These are phyloP conservation scores for Anastrepha ludens DNA, from an alignment of 1,140 invertebrate species.

Conservation along the genomic window DNA sequence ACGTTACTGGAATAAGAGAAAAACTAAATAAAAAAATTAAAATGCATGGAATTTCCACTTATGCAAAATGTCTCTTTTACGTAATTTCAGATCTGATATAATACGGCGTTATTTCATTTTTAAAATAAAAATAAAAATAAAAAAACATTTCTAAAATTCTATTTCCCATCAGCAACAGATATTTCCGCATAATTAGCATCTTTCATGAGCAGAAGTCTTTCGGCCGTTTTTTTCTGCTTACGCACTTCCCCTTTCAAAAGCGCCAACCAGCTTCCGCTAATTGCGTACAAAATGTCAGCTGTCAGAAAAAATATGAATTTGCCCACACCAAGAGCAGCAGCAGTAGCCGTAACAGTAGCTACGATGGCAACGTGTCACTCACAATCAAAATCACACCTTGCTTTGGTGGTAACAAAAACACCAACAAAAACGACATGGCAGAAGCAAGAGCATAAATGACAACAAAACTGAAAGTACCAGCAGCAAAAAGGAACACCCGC, in stretches of 20 bases:
- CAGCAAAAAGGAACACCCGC: neutral
- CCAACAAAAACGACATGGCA: neutral
- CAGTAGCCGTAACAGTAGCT: neutral
- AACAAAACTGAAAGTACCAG: neutral
- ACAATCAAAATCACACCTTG: constrained; percentile 53
- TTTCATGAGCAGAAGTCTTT: constrained; percentile 3
- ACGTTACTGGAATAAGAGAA: too few relatives aligned
- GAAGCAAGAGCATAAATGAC: constrained; percentile 4
- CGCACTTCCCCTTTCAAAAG: neutral
- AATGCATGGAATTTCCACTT: too few relatives aligned
- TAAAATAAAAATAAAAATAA: neutral
- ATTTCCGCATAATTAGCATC: constrained; percentile 39
- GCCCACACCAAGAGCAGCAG: constrained; percentile 4
- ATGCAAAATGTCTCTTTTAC: too few relatives aligned
- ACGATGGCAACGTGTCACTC: neutral
- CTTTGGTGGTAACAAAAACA: constrained; percentile 42
- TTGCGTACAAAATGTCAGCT: constrained; percentile 47
- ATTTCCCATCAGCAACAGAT: neutral
- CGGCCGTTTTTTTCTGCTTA: neutral
- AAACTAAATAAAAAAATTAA: too few relatives aligned
- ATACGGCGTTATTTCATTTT: too few relatives aligned
- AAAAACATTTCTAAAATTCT: neutral
- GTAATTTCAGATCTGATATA: too few relatives aligned
- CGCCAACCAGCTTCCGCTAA: constrained; percentile 12
- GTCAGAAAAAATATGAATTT: constrained; percentile 52